Conservation (phyloP, 2,888 invertebrate species). For the Gastracanthus pulcherrimus region DNA sequence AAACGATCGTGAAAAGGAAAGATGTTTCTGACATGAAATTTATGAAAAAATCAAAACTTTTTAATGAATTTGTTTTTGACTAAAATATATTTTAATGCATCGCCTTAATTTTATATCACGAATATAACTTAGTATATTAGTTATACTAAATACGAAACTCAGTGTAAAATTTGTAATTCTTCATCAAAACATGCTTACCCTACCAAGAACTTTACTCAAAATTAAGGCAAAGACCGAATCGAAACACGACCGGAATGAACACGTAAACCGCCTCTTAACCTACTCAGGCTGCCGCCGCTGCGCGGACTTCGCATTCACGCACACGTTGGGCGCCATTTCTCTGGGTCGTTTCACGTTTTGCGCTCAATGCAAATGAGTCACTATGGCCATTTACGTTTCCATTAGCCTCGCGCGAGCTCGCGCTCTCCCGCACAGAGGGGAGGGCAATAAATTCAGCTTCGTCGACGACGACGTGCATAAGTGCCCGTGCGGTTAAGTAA, state of each 20-base stretch:
- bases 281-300: neutral
- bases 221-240: neutral
- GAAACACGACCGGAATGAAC: constrained; percentile 59
- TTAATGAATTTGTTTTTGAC: too few species aligned
- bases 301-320: constrained; percentile 50
- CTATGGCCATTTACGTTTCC: constrained; percentile 70
- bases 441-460: constrained; percentile 51
- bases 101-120: too few species aligned
- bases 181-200: neutral
- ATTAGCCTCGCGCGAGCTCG: constrained; percentile 62
- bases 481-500: constrained; percentile 26
- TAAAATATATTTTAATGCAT: too few species aligned
- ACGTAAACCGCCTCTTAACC: constrained; percentile 48
- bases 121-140: too few species aligned
- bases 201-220: neutral
- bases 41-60: too few species aligned
- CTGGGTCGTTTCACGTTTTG: constrained; percentile 60
- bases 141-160: too few species aligned
- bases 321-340: constrained; percentile 46
- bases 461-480: constrained; percentile 31
- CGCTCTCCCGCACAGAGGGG: neutral
- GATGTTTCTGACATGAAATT: too few species aligned
- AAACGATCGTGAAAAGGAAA: too few species aligned
- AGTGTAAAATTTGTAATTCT: neutral
- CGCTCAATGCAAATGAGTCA: constrained; percentile 68